Evolutionary conservation across 2,113 vertebrate species (phyloP), one percentile per base, ranked within the genome.

Genomic region (Riparia riparia): DNA sequence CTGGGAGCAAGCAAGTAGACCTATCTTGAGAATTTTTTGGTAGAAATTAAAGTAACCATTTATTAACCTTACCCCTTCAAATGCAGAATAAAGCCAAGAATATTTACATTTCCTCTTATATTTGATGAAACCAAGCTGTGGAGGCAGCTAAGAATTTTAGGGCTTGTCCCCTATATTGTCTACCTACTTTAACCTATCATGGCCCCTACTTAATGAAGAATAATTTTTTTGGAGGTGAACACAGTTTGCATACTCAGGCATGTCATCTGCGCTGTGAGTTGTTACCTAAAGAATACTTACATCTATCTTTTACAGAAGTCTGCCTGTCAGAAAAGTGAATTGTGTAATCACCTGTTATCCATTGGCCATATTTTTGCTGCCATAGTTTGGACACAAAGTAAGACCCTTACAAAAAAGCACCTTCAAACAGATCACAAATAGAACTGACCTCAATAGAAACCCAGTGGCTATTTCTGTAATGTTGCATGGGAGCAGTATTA

Each of bases 1-100:
- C 94, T 94, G 91, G 58, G 76, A 95, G 89, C 89, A 92, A 86
- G 82, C 45, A 96, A 92, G 87, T 7, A 90, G 79, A 89, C 45
- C 79, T 86, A 73, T 49, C 68, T 81, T 15, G 69, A 93, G 58
- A 92, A 65, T 86, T 83, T 47, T 34, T 34, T 70, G 28, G 37
- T 90, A 83, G 41, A 73, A 95, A 88, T 71, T 15, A 81, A 86
- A 90, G 68, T 90, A 86, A 88, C 82, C 5, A n/a, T 92, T 96
- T 95, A 85, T 50, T 80, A 92, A 42, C 73, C 53, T 90, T 53
- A 74, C 11, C 53, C 83, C 65, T 79, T 79, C 60, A 89, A 80
- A 78, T 54, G 49, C n/a, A 86, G 69, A 77, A 86, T 34, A 64
- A 77, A 88, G 39, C 8, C 3, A 51, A 49, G 50, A 68, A 37